Conservation (phyloP, 2,797 vertebrate genomes). For the Schizopygopsis malacanthus region DNA sequence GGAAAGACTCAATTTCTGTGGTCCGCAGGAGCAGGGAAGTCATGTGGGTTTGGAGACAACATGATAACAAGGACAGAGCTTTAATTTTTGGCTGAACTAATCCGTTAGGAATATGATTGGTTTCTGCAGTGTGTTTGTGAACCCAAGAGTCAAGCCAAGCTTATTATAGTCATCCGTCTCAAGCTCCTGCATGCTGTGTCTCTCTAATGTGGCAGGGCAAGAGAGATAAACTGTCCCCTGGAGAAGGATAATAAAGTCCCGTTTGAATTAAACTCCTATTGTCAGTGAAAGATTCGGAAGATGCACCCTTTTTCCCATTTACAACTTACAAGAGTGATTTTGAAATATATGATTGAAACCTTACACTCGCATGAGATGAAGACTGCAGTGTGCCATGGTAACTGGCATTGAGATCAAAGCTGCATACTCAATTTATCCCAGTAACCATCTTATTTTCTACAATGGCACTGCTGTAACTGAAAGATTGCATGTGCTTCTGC, state of each 20-base stretch:
- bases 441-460: not conserved
- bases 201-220: not conserved
- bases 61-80: not conserved
- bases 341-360: not conserved
- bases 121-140: constrained; percentile 2
- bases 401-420: not conserved
- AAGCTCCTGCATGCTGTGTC: not conserved
- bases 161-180: constrained; percentile 10
- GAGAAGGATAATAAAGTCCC: constrained; percentile 6
- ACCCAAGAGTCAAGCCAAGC: not conserved
- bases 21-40: not conserved
- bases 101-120: not conserved
- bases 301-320: not conserved
- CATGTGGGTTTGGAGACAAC: not conserved
- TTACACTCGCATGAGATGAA: not conserved
- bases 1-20: not conserved
- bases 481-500: not conserved
- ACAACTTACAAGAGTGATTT: not conserved
- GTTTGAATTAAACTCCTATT: constrained; percentile 7
- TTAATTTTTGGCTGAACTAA: not conserved
- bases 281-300: not conserved
- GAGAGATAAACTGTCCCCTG: constrained; percentile 23
- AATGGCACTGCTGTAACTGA: too few relatives aligned
- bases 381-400: not conserved
- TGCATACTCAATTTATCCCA: not conserved